phyloP scores from a whole-genome alignment of 2,113 vertebrate species.

The Lasiurus borealis region DNA sequence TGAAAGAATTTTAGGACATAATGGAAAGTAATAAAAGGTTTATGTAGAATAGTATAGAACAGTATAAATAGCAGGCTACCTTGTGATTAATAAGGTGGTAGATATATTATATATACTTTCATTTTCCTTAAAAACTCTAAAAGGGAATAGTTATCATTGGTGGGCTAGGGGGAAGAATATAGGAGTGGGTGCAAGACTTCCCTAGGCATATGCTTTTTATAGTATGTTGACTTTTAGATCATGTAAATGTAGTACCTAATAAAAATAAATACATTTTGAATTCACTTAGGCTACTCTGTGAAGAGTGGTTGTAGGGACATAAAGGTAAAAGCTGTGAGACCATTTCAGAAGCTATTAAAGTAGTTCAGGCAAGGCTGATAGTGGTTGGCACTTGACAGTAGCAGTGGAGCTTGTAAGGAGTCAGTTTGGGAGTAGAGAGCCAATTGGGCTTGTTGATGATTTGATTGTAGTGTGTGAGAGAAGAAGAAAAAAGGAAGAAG shows the following conservation, averaged over 20 bases:
- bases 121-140: background rate
- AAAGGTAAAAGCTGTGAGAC: background rate
- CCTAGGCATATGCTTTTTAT: background rate
- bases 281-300: background rate
- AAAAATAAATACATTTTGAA: slow-evolving; percentile 12
- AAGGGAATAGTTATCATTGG: background rate
- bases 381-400: background rate
- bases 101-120: background rate
- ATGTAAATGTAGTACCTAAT: background rate
- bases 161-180: background rate
- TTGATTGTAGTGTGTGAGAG: background rate
- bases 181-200: background rate
- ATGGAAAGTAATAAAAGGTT: background rate
- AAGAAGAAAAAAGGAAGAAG: background rate
- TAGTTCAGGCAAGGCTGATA: background rate
- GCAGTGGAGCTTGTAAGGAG: background rate
- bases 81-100: background rate
- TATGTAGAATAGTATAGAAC: background rate
- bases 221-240: background rate
- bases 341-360: background rate
- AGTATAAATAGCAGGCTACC: background rate
- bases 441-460: background rate
- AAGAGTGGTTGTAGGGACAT: background rate
- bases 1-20: background rate
- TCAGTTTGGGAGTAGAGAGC: background rate